phyloP scores from a whole-genome alignment of 2,797 vertebrate species.

The Agapornis canus region DNA sequence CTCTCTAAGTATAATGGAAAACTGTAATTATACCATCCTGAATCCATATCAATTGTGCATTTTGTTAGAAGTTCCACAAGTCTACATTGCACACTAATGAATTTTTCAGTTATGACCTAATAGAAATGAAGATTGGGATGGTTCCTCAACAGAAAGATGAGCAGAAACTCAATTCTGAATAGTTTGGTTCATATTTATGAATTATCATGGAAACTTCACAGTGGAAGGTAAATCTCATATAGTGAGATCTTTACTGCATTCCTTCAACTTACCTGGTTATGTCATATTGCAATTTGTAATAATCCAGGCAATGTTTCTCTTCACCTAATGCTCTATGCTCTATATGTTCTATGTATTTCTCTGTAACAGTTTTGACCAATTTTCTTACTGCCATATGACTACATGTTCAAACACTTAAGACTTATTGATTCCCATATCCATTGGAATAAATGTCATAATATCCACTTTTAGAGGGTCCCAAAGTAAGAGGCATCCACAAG shows the following conservation, averaged over 20 bases:
- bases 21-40: conserved; percentile 57
- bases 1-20: conserved; percentile 37
- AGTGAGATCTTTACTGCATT: background rate
- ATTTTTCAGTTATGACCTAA: conserved; percentile 30
- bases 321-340: background rate
- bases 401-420: background rate
- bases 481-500: background rate
- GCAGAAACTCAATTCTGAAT: background rate
- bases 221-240: background rate
- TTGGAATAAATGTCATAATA: background rate
- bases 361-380: background rate
- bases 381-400: background rate
- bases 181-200: background rate
- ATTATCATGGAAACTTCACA: background rate
- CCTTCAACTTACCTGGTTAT: background rate
- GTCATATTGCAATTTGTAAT: background rate
- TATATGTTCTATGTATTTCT: background rate
- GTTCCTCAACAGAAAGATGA: background rate
- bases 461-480: background rate
- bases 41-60: background rate
- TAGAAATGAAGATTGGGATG: background rate
- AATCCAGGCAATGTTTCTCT: background rate
- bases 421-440: background rate
- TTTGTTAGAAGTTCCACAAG: conserved; percentile 1
- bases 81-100: background rate